Evolutionary conservation across 2,113 vertebrate genomes (phyloP).

Genomic region (Urocolius indicus): DNA sequence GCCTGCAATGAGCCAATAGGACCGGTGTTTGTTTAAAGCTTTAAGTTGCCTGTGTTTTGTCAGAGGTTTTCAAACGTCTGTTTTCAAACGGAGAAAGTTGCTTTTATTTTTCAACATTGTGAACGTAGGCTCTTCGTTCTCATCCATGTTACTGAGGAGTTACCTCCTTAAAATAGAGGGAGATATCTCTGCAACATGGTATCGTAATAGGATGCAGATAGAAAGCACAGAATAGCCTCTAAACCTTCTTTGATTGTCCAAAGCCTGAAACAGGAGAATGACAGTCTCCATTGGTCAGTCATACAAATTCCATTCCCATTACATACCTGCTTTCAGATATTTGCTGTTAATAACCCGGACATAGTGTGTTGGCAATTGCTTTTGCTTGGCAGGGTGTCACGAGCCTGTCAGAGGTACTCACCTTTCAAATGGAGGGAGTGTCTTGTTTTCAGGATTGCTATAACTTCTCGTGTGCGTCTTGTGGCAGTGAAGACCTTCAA

Average conservation of each 20-base stretch:
- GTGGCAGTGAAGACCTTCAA: background rate
- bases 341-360: background rate
- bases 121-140: background rate
- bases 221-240: background rate
- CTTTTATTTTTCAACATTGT: background rate
- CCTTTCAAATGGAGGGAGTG: background rate
- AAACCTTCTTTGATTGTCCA: background rate
- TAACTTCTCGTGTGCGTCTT: background rate
- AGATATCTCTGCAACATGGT: background rate
- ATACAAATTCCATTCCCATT: background rate
- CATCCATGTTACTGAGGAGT: background rate
- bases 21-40: background rate
- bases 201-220: background rate
- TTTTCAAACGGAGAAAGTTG: background rate
- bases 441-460: background rate
- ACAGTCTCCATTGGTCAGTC: background rate
- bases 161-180: rapidly evolving
- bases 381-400: background rate
- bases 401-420: background rate
- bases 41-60: background rate
- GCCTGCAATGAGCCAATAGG: background rate
- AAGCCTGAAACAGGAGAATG: background rate
- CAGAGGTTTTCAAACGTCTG: background rate
- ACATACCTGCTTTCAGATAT: background rate
- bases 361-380: background rate